phyloP scores from a whole-genome alignment of 2,113 vertebrate species.

The Dolichallabes microphthalmus region DNA sequence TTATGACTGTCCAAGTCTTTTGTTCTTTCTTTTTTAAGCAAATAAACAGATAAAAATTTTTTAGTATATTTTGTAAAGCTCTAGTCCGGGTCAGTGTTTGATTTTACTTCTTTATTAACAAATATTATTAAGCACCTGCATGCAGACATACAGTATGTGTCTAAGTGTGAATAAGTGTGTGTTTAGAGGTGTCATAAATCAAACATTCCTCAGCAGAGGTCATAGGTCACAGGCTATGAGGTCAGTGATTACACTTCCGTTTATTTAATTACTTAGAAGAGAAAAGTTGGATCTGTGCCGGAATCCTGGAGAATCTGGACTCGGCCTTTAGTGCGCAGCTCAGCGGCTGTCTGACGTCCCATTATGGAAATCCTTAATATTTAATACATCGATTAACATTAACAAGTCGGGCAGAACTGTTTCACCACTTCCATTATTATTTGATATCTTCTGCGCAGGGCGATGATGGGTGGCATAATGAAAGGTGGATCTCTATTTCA shows the following conservation, averaged over 20 bases:
- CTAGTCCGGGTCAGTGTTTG: neutral
- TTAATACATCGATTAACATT: slow-evolving; percentile 77
- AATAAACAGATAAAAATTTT: neutral
- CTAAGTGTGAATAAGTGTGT: neutral
- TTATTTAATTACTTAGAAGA: slow-evolving; percentile 67
- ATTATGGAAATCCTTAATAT: slow-evolving; percentile 77
- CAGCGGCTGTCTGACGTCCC: slow-evolving; percentile 67
- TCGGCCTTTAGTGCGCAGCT: slow-evolving; percentile 53
- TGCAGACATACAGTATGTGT: neutral
- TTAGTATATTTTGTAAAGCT: neutral
- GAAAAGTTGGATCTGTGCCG: slow-evolving; percentile 45
- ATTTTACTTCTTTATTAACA: neutral
- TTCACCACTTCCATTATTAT: slow-evolving; percentile 76
- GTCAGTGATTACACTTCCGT: slow-evolving; percentile 65
- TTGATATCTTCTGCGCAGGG: slow-evolving; percentile 71
- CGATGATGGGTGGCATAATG: slow-evolving; percentile 71
- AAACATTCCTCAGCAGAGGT: neutral
- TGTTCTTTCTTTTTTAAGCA: neutral
- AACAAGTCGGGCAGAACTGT: slow-evolving; percentile 70
- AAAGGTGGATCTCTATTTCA: slow-evolving; percentile 90
- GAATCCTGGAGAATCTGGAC: slow-evolving; percentile 33
- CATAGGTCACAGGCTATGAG: slow-evolving; percentile 58
- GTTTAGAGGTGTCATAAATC: slow-evolving; percentile 13
- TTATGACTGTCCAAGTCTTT: too few relatives aligned
- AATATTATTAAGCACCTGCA: neutral